phyloP scores from a whole-genome alignment of 1,140 invertebrate species.

The Drosophila gunungcola region DNA sequence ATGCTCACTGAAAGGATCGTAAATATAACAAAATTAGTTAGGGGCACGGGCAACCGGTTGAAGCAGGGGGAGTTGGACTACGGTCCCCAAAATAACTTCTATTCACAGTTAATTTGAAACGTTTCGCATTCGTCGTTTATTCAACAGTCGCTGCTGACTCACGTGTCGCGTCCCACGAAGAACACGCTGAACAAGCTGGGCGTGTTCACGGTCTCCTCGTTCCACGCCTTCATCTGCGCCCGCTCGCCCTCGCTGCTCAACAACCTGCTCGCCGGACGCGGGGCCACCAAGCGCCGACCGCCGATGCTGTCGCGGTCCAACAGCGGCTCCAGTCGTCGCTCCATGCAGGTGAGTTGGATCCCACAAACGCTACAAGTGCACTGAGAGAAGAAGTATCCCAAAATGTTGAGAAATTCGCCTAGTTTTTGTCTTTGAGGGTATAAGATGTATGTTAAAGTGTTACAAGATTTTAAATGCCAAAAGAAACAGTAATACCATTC shows the following conservation, averaged over 20 bases:
- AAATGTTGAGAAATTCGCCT: background rate
- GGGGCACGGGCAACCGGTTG: background rate
- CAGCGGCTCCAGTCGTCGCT: slow-evolving; percentile 92
- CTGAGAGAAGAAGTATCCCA: background rate
- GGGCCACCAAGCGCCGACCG: slow-evolving; percentile 93
- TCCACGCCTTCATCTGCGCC: slow-evolving; percentile 98
- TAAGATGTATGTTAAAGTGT: no score
- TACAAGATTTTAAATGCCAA: no score
- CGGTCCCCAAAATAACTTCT: slow-evolving; percentile 29
- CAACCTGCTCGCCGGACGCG: slow-evolving; percentile 95
- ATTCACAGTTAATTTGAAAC: slow-evolving; percentile 16
- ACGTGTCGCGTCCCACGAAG: slow-evolving; percentile 97
- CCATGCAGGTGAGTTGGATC: slow-evolving; percentile 88
- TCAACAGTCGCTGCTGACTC: slow-evolving; percentile 95
- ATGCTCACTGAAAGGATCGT: slow-evolving; percentile 8
- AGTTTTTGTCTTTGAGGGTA: no score
- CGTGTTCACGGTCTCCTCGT: slow-evolving; percentile 98
- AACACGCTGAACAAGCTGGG: slow-evolving; percentile 97
- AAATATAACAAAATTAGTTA: slow-evolving; percentile 25
- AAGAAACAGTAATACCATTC: no score
- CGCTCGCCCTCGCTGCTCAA: slow-evolving; percentile 96
- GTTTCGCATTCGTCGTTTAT: slow-evolving; percentile 36
- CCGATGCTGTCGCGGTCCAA: slow-evolving; percentile 95
- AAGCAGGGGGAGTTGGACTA: background rate
- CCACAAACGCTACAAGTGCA: background rate